Base-by-base conservation (phyloP, 1,140 invertebrate genomes). In the Venustaconcha ellipsiformis region DNA sequence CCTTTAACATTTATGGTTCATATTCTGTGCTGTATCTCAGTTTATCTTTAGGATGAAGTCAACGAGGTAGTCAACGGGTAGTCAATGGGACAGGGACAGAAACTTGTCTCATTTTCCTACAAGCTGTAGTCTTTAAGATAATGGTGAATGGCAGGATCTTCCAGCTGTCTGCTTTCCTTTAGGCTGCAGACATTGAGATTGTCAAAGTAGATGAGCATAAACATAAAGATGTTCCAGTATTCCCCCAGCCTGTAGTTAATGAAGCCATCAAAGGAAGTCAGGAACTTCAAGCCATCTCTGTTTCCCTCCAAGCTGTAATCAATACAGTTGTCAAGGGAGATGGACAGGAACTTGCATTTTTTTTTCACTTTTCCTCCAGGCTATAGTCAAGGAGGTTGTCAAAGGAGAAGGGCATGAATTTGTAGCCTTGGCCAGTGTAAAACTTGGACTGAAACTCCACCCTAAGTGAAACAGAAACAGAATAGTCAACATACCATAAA, bases 371-470 rank as follows among this genome's bases (percentile, higher is more conserved):
- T 55, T 83, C 84, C 57, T 84, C 83, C 37, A 78, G 75, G 18
- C 78, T 68, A 66, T 80, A 78, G 57, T 88, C 86, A 18, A 70
- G 58, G 55, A 88, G 70, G 37, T 84, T 80, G 23, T 83, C 83
- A 79, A 88, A 88, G 17, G 86, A 86, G 80, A 89, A 89, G 23
- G 88, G 87, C 48, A 79, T 70, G 77, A 89, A 89, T 71, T 80
- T 80, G 72, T 88, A 86, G n/a, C 88, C 88, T 62, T 80, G 74
- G 30, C 88, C 98, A 70, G 92, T 88, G 88, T 99, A 99, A 90
- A 99, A 99, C 90, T 99, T 99, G 89, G 96, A 98, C 91, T 99
- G 96, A 86, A 98, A 98, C 88, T 98, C 97, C 59, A 98, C 96
- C 96, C 96, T 97, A 89, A 65, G 92, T 91, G 86, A 84, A 37